Evolutionary conservation across 2,113 vertebrate species (phyloP), one percentile per base, ranked within the genome.

Genomic region (Ceuthmochares aereus): DNA sequence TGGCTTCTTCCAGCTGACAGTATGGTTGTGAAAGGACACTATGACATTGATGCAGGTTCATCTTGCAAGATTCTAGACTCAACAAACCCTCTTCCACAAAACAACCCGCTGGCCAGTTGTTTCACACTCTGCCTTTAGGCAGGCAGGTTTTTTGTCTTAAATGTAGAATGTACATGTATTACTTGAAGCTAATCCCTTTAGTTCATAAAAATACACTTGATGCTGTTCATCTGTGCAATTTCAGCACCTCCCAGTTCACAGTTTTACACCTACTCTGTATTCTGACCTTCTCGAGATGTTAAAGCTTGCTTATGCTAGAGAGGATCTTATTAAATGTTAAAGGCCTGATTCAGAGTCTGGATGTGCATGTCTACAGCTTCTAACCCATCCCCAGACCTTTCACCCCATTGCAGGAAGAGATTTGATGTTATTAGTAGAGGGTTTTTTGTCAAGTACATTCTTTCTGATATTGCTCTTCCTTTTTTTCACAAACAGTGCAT

Each of bases 381-480:
- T 30, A 40, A 62, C 54, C 16, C 14, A 34, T 37, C 55, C 51
- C 36, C 4, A 21, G 40, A 21, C 10, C 25, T 90, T 90, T 78
- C 69, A 52, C 10, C 14, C 26, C 74, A 40, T 56, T 30, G 34
- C 32, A 69, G 25, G 7, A 75, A 7, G 36, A 80, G 7, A 27
- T 68, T 59, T 0, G 0, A 5, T 45, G 7, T 45, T 63, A 36
- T 55, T 34, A 37, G 42, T 8, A 62, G 23, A 58, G n/a, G 10
- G 47, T 88, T 92, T 88, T 92, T 74, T 45, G 30, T 49, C 42
- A 52, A 56, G 12, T 11, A 30, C 7, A 27, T 30, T 60, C 2
- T 27, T 85, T 70, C 62, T 27, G 1, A 54, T 47, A 34, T 25
- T 40, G 17, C 5, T 47, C n/a, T 4, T 49, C 52, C 2, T 3